Evolutionary conservation across 2,888 invertebrate species (phyloP).

Genomic region (Hypena proboscidalis): DNA sequence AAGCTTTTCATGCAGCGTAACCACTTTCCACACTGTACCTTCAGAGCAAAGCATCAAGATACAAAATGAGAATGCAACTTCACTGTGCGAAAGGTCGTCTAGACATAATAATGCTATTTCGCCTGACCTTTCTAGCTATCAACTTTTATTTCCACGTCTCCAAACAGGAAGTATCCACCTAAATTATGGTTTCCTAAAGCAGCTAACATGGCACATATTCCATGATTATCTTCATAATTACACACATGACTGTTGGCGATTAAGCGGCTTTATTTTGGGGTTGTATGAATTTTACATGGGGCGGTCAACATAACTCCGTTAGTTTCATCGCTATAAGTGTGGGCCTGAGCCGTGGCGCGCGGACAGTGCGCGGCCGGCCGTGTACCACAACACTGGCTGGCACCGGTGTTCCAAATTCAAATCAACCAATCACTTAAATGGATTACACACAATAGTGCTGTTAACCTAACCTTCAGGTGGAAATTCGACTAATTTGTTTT

Average conservation of each 20-base stretch:
- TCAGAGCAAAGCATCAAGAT: conserved; percentile 21
- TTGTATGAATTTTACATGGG: conserved; percentile 72
- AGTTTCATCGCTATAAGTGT: conserved; percentile 72
- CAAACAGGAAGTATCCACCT: conserved; percentile 29
- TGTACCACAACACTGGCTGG: conserved; percentile 75
- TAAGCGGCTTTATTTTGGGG: conserved; percentile 61
- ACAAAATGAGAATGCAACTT: conserved; percentile 17
- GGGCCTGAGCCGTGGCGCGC: conserved; percentile 59
- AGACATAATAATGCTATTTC: conserved; percentile 33
- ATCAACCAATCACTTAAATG: conserved; percentile 58
- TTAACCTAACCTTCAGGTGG: conserved; percentile 63
- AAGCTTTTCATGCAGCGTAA: conserved; percentile 8
- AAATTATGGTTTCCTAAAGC: conserved; percentile 43
- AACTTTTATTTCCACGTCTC: conserved; percentile 25
- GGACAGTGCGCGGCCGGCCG: conserved; percentile 81
- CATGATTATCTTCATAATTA: conserved; percentile 59
- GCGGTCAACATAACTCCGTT: conserved; percentile 65
- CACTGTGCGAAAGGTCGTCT: conserved; percentile 40
- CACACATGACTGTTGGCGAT: conserved; percentile 58
- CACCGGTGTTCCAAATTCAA: conserved; percentile 60
- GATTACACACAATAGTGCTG: conserved; percentile 66
- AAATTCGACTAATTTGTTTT: conserved; percentile 42
- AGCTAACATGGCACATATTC: conserved; percentile 42
- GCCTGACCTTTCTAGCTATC: conserved; percentile 50
- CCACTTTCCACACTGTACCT: conserved; percentile 6